Evolutionary conservation across 2,113 vertebrate species (phyloP), one percentile per base, ranked within the genome.

Genomic region (Pseudopodoces humilis): DNA sequence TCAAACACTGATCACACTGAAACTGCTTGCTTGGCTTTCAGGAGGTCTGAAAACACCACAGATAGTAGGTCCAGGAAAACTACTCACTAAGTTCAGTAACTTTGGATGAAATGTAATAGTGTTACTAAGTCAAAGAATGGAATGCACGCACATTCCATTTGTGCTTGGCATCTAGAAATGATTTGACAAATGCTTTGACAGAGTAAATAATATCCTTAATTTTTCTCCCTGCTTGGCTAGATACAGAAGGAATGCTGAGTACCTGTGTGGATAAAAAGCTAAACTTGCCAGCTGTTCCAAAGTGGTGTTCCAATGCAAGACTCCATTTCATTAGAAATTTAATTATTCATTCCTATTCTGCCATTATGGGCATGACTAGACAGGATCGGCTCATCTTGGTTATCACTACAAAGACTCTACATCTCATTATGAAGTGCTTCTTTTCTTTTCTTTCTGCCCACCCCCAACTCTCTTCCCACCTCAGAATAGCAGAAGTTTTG

Each of bases 391-490:
- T 86, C 15, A 55, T 60, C 16, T 75, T 39, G 8, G 13, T 71
- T 92, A 37, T 71, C n/a, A 37, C 13, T 35, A 72, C 21, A 46
- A 74, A 77, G 43, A 19, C 5, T 64, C 28, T 83, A 65, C 50
- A 72, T n/a, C 25, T 76, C 23, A 50, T n/a, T 72, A 47, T 23
- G 41, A 88, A 92, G 56, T 14, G 17, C 14, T 27, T 55, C 22
- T 46, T 2, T 30, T 39, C 39, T 41, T 22, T 20, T 10, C 3
- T 5, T 8, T 12, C 1, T 14, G 3, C 10, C 4, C 7, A 0
- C 20, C 6, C 7, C 7, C 4, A 53, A 8, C 14, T 46, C 43
- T 68, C 13, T 76, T 83, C 23, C 59, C 44, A 58, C 10, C 30
- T 74, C 47, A 86, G 43, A 70, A 69, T 4, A 88, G 39, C n/a